These are phyloP conservation scores for Trematomus bernacchii DNA, from an alignment of 2,797 vertebrate genomes.

Conservation along the genomic window DNA sequence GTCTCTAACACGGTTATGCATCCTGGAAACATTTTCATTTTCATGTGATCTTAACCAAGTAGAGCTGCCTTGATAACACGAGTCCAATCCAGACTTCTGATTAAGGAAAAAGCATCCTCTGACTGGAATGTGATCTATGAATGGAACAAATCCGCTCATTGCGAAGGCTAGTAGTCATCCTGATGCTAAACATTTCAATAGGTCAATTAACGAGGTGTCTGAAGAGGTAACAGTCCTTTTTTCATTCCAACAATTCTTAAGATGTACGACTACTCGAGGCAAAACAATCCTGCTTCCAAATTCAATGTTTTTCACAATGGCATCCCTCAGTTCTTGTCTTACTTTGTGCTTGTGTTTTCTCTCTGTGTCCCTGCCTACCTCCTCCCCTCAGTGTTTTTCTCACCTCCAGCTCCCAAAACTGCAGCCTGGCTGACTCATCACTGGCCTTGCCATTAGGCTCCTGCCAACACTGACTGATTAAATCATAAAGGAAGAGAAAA, in stretches of 20 bases:
- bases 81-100: slow-evolving; percentile 35
- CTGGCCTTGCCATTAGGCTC: slow-evolving; percentile 83
- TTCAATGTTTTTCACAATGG: slow-evolving; percentile 57
- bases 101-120: slow-evolving; percentile 66
- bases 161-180: slow-evolving; percentile 51
- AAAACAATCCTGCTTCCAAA: slow-evolving; percentile 39
- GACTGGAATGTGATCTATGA: slow-evolving; percentile 58
- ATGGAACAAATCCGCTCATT: slow-evolving; percentile 64
- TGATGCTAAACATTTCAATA: slow-evolving; percentile 66
- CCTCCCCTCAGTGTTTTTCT: slow-evolving; percentile 80
- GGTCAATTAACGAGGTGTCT: slow-evolving; percentile 57
- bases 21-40: slow-evolving; percentile 46
- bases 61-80: slow-evolving; percentile 32
- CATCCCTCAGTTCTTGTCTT: slow-evolving; percentile 56
- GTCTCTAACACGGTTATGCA: slow-evolving; percentile 46
- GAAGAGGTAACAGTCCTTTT: slow-evolving; percentile 25
- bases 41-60: slow-evolving; percentile 36
- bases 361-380: slow-evolving; percentile 68
- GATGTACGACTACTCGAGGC: slow-evolving; percentile 10
- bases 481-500: slow-evolving; percentile 81
- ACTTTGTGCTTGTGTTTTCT: slow-evolving; percentile 65
- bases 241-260: slow-evolving; percentile 52
- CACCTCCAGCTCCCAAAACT: slow-evolving; percentile 84
- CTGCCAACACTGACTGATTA: slow-evolving; percentile 85
- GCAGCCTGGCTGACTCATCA: slow-evolving; percentile 85